These are phyloP conservation scores for Ceratotherium simum DNA, from an alignment of 2,113 vertebrate genomes.

Conservation along the genomic window DNA sequence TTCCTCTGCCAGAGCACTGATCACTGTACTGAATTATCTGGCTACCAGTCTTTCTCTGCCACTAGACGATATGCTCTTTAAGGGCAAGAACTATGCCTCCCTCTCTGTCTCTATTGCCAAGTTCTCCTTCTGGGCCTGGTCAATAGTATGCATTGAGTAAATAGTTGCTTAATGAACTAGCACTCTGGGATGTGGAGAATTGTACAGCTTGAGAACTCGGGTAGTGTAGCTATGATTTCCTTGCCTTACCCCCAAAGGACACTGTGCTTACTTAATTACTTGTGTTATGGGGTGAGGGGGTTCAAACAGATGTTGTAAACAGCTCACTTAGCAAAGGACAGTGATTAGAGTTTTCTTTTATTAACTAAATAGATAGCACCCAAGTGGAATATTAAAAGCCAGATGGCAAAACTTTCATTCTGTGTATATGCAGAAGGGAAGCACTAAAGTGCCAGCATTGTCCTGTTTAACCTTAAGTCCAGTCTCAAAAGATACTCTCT, in stretches of 20 bases:
- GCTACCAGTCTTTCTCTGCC: background rate
- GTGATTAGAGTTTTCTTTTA: slow-evolving; percentile 77
- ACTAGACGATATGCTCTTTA: background rate
- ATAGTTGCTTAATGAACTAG: slow-evolving; percentile 50
- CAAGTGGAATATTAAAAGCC: slow-evolving; percentile 80
- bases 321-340: slow-evolving; percentile 79
- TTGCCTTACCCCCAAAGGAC: slow-evolving; percentile 56
- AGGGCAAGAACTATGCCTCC: background rate
- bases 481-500: slow-evolving; percentile 47
- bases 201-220: slow-evolving; percentile 45
- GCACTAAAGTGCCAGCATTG: slow-evolving; percentile 46
- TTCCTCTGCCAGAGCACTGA: background rate
- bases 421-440: slow-evolving; percentile 50
- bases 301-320: slow-evolving; percentile 80
- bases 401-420: slow-evolving; percentile 73
- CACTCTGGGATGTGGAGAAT: slow-evolving; percentile 32
- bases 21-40: background rate
- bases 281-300: background rate
- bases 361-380: slow-evolving; percentile 77
- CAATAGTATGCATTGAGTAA: slow-evolving; percentile 35
- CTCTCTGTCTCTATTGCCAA: background rate
- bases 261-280: slow-evolving; percentile 76
- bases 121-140: background rate
- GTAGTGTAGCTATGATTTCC: slow-evolving; percentile 46
- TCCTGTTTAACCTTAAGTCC: slow-evolving; percentile 69